phyloP scores from a whole-genome alignment of 1,140 invertebrate species.

The Caligus rogercresseyi region DNA sequence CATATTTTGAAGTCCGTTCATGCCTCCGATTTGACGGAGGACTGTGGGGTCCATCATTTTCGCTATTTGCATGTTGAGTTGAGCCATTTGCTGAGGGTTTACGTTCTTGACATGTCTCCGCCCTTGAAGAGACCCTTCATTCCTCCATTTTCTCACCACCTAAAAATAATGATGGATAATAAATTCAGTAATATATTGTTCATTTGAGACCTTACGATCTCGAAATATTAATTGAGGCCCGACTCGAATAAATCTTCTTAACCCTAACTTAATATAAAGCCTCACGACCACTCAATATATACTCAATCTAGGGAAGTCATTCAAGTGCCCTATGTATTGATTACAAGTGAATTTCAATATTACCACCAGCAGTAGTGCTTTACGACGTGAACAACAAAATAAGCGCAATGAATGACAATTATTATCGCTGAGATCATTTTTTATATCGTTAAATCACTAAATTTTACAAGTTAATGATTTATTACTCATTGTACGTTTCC shows the following conservation, averaged over 20 bases:
- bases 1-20: slow-evolving; percentile 90
- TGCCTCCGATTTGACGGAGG: slow-evolving; percentile 53
- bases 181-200: neutral
- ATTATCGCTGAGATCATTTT: too few species aligned
- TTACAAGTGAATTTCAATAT: too few species aligned
- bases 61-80: slow-evolving; percentile 98
- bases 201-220: neutral
- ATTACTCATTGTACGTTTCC: too few species aligned
- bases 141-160: slow-evolving; percentile 99
- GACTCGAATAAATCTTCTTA: neutral
- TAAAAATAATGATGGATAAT: slow-evolving; percentile 1
- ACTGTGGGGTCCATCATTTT: slow-evolving; percentile 99
- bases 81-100: slow-evolving; percentile 93
- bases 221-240: neutral
- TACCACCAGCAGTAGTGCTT: too few species aligned
- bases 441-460: too few species aligned
- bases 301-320: too few species aligned
- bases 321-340: too few species aligned
- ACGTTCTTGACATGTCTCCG: slow-evolving; percentile 47
- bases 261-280: too few species aligned
- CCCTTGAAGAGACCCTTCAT: slow-evolving; percentile 95
- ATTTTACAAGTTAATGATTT: too few species aligned
- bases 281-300: too few species aligned
- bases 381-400: too few species aligned
- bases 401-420: too few species aligned